Conservation (phyloP, 1,140 invertebrate genomes). For the Arctopsyche grandis region DNA sequence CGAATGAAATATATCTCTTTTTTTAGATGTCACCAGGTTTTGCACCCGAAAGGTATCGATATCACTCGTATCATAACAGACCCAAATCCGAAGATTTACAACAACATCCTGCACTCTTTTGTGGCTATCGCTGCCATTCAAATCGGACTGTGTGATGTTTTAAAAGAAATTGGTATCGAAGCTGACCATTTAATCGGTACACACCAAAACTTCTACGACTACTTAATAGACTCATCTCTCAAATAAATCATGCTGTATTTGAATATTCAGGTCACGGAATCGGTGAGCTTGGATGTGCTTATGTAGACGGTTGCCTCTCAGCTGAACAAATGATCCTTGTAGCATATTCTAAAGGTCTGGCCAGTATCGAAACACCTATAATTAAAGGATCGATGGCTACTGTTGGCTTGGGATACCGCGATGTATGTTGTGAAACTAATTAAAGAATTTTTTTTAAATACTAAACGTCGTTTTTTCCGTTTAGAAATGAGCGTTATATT, state of each 20-base stretch:
- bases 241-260: conserved; percentile 82
- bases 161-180: too few species aligned
- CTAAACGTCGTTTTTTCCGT: neutral
- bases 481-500: too few species aligned
- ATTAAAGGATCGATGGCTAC: conserved; percentile 87
- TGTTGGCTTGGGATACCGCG: conserved; percentile 73
- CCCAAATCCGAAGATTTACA: conserved; percentile 76
- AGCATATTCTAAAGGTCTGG: conserved; percentile 86
- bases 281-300: conserved; percentile 88
- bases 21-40: conserved; percentile 71
- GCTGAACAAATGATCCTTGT: conserved; percentile 84
- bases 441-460: neutral
- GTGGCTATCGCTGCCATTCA: too few species aligned
- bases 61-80: conserved; percentile 83
- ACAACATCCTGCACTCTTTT: conserved; percentile 89
- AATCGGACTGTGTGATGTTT: too few species aligned
- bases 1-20: conserved; percentile 37
- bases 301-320: conserved; percentile 87
- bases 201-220: too few species aligned
- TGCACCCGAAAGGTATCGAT: conserved; percentile 81
- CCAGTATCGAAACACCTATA: conserved; percentile 81
- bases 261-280: conserved; percentile 86
- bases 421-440: conserved; percentile 61
- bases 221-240: too few species aligned
- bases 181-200: too few species aligned